Evolutionary conservation across 2,888 invertebrate species (phyloP), one percentile per base, ranked within the genome.

Genomic region (Onchidella celtica): DNA sequence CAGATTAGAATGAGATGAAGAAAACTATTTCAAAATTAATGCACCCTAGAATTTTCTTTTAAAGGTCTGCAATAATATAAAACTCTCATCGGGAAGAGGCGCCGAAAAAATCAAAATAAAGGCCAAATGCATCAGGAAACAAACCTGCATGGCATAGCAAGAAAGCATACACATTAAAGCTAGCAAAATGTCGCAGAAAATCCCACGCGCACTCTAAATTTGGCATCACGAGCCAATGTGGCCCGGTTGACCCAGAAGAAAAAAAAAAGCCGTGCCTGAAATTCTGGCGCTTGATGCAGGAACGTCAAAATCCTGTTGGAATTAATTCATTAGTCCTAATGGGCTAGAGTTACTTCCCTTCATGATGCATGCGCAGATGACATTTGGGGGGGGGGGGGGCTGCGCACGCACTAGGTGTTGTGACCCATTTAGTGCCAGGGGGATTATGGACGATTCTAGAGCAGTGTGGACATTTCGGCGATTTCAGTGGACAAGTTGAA

Each of bases 291-390:
- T n/a, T n/a, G n/a, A 59, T 24, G 17, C 38, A 27, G 40, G 9
- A n/a, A 3, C 4, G 17, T 47, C 47, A 47, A 69, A 69, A 69
- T 69, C 69, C 69, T 69, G 40, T 69, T 69, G 69, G 69, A 27
- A 36, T 69, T 40, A 40, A 69, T 69, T 69, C 69, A 69, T 69
- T 69, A 40, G 40, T 40, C 2, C 11, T 69, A 69, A 69, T 69
- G 69, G 69, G 40, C 24, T 69, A 40, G 40, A 27, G 40, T 69
- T 69, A 40, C 69, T 3, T 69, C 69, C 69, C 69, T 40, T 27
- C 17, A 17, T 40, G 69, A 24, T 40, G 40, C 69, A 69, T 40
- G 69, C 38, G 38, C 40, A 40, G 69, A 40, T 69, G 69, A 40
- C 69, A 47, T 24, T 69, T 69, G 14, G 9, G 69, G 36, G 69